phyloP scores from a whole-genome alignment of 1,140 invertebrate species.

The Matsumurasca onukii region DNA sequence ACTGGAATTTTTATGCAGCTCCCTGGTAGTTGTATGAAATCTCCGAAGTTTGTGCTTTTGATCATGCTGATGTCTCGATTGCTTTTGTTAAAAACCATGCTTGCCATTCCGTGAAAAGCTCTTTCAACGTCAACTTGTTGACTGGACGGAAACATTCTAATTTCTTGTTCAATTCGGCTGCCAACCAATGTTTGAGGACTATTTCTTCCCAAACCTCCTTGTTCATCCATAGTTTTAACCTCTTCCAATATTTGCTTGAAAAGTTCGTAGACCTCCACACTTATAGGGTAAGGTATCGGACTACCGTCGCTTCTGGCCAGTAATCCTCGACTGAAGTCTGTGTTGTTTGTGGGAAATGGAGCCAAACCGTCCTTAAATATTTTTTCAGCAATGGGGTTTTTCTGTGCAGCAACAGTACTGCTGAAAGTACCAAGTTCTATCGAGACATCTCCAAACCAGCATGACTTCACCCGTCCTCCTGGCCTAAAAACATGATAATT shows the following conservation, averaged over 20 bases:
- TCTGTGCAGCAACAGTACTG: conserved; percentile 62
- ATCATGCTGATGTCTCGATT: conserved; percentile 1
- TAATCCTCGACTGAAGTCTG: conserved; percentile 53
- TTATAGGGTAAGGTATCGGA: conserved; percentile 59
- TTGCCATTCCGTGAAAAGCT: conserved; percentile 28
- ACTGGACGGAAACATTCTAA: conserved; percentile 22
- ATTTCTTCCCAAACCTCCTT: background rate
- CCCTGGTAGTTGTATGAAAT: conserved; percentile 54
- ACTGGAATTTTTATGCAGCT: conserved; percentile 62
- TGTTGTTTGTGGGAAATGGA: conserved; percentile 50
- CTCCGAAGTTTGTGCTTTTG: conserved; percentile 25
- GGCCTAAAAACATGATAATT: conserved; percentile 49
- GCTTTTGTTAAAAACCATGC: background rate
- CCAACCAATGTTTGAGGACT: conserved; percentile 12
- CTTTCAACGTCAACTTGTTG: conserved; percentile 33
- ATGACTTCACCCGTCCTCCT: conserved; percentile 72
- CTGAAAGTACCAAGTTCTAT: conserved; percentile 69
- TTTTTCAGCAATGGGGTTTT: conserved; percentile 65
- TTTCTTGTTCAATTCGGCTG: conserved; percentile 33
- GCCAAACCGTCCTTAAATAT: conserved; percentile 64
- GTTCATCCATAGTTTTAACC: conserved; percentile 47
- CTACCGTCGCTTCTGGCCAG: conserved; percentile 67
- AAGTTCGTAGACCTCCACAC: conserved; percentile 60
- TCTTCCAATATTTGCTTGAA: conserved; percentile 65
- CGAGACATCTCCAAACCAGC: conserved; percentile 68